phyloP scores from a whole-genome alignment of 2,888 invertebrate species.

The Leucoptera coffeella region DNA sequence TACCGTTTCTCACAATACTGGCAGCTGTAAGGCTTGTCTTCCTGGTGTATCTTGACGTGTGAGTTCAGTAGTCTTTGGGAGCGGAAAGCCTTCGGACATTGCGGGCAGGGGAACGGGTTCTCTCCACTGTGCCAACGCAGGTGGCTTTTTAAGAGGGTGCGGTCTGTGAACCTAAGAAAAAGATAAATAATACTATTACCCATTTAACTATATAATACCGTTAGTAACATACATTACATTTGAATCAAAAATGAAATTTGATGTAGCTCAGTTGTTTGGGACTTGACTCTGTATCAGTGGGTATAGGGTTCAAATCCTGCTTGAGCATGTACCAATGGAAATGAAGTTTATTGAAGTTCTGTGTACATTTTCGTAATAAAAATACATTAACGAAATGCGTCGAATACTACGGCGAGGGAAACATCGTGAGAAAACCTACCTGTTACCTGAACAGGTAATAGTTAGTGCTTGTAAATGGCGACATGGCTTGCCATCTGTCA shows the following conservation, averaged over 20 bases:
- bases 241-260: constrained; percentile 1
- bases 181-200: background rate
- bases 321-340: too few species aligned
- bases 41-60: constrained; percentile 49
- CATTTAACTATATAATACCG: background rate
- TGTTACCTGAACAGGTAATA: too few species aligned
- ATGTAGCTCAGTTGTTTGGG: too few species aligned
- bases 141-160: constrained; percentile 21
- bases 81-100: constrained; percentile 32
- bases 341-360: too few species aligned
- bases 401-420: too few species aligned
- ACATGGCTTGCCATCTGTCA: too few species aligned
- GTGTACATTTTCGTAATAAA: too few species aligned
- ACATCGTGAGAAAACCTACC: too few species aligned
- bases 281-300: too few species aligned
- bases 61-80: constrained; percentile 32
- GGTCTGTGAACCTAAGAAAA: constrained; percentile 19
- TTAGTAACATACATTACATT: background rate
- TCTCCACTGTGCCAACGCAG: constrained; percentile 23
- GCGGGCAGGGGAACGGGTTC: constrained; percentile 24
- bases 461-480: too few species aligned
- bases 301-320: too few species aligned
- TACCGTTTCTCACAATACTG: constrained; percentile 47
- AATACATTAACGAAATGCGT: too few species aligned
- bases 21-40: constrained; percentile 48